Base-by-base conservation (phyloP, 2,797 vertebrate genomes). In the Gambusia yucatana region DNA sequence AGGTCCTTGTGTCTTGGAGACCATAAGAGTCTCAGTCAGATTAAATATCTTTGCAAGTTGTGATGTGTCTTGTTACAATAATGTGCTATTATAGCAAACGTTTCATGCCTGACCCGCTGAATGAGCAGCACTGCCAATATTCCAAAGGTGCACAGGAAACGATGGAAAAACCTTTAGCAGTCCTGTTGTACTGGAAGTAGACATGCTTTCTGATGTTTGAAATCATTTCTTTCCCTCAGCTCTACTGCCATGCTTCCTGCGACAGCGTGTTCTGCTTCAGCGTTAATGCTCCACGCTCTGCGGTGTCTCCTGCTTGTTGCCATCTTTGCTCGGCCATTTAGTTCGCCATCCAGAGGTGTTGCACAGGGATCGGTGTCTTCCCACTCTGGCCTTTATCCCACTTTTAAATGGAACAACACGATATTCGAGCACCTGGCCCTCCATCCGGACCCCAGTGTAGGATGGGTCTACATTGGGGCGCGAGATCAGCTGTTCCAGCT, bases 401-500 rank as follows among this genome's bases (percentile, higher is more conserved):
- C 93, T 0, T 98, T 98, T 82, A 89, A 89, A 0, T 88, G 86
- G 80, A 97, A 97, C 0, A 73, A 95, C 87, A 97, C 97, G 0
- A 91, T 92, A 44, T 98, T 99, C 75, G 97, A 98, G 86, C 98
- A 99, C 90, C 90, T 99, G 81, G 97, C 96, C 5, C 94, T 97
- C 91, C 98, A 99, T 86, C 96, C 96, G 39, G 95, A 99, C 86
- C 92, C 95, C 50, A 55, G 80, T 5, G 95, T 97, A 0, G 97
- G 97, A 30, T 95, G 96, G 75, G 93, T 99, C 76, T 99, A 99
- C n/a, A 75, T 99, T 3, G 98, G 98, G 0, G 98, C 97, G 72
- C 96, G 95, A 77, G 97, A 99, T 94, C 96, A 92, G 90, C 95
- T 99, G 48, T 99, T 97, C 91, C 98, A 99, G 93, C 92, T 99